These are phyloP conservation scores for Pagetopsis macropterus DNA, from an alignment of 2,797 vertebrate genomes.

Conservation along the genomic window DNA sequence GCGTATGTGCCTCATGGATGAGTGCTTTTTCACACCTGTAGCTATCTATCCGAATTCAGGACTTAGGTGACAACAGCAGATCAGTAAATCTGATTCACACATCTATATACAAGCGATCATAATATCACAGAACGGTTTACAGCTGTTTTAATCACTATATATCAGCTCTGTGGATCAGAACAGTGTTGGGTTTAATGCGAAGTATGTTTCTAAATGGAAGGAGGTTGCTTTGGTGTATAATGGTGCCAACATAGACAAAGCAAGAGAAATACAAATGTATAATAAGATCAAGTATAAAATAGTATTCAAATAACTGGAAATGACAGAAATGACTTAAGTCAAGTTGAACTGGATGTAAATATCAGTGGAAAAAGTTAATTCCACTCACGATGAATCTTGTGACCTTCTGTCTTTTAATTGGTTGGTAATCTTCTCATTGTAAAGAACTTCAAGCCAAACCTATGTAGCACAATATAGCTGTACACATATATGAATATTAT, in stretches of 20 bases:
- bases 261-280: too few species aligned
- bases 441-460: background rate
- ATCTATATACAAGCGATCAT: slow-evolving; percentile 23
- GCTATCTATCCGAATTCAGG: slow-evolving; percentile 30
- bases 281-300: too few species aligned
- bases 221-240: too few species aligned
- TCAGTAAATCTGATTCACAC: slow-evolving; percentile 29
- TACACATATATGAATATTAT: background rate
- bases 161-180: slow-evolving; percentile 11
- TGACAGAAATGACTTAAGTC: too few species aligned
- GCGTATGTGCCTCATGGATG: slow-evolving; percentile 2
- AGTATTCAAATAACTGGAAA: too few species aligned
- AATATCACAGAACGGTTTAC: slow-evolving; percentile 5
- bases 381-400: background rate
- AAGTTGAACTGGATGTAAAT: background rate
- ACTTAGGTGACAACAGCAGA: slow-evolving; percentile 3
- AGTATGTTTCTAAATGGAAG: too few species aligned
- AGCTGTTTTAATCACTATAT: slow-evolving; percentile 6
- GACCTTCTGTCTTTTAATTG: background rate
- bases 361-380: background rate
- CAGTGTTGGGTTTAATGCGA: too few species aligned
- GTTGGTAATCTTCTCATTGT: background rate
- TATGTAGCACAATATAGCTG: background rate
- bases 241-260: too few species aligned
- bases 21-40: slow-evolving; percentile 6